These are phyloP conservation scores for Apamea sordens DNA, from an alignment of 2,888 invertebrate species.

Conservation along the genomic window DNA sequence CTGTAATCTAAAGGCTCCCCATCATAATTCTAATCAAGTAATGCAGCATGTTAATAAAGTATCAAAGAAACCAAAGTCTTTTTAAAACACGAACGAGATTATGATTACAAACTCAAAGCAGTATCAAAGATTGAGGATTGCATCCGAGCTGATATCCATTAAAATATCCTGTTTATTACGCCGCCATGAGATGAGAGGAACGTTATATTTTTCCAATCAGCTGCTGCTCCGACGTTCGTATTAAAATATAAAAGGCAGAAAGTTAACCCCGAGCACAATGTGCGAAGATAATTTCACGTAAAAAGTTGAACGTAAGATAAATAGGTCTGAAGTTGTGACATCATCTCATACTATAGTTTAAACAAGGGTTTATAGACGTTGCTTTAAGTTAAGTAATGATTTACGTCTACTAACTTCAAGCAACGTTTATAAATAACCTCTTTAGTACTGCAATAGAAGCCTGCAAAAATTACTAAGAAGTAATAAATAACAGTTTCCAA, in stretches of 20 bases:
- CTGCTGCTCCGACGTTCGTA: constrained; percentile 9
- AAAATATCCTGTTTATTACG: constrained; percentile 55
- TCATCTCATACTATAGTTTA: constrained; percentile 3
- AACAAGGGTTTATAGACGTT: too few relatives aligned
- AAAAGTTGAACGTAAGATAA: not conserved
- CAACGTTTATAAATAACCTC: not conserved
- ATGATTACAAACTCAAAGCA: constrained; percentile 36
- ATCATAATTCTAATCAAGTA: not conserved
- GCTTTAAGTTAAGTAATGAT: not conserved
- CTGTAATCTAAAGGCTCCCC: not conserved
- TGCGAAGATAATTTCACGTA: not conserved
- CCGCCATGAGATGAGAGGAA: constrained; percentile 38
- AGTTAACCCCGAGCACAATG: not conserved
- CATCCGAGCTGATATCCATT: constrained; percentile 42
- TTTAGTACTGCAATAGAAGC: not conserved
- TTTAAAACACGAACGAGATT: not conserved
- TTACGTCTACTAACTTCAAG: not conserved
- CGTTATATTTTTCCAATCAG: constrained; percentile 57
- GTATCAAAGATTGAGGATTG: constrained; percentile 23
- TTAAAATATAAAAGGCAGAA: not conserved
- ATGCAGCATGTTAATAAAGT: constrained; percentile 5
- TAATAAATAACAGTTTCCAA: too few relatives aligned
- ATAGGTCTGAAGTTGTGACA: not conserved
- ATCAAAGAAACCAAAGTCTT: not conserved
- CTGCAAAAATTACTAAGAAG: not conserved